A percentile compares a stretch with the other conserved stretches of the same genome.
Evolutionary conservation across 2,113 vertebrate genomes (phyloP).

Genomic region (Mustela lutreola): DNA sequence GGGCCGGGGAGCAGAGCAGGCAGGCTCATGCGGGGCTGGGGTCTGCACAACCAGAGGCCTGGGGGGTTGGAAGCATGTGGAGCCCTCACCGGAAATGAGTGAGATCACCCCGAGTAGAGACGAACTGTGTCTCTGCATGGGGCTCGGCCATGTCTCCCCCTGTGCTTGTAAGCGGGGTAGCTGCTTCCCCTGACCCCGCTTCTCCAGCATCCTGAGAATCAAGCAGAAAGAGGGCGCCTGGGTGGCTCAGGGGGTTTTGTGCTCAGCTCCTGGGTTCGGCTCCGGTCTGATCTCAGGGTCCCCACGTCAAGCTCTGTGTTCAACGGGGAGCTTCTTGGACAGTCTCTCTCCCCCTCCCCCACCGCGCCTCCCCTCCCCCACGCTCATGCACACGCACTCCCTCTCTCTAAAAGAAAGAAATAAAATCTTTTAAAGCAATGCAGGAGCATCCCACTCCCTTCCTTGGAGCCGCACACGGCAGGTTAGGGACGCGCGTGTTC

Average conservation of each 20-base stretch:
- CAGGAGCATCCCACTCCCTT: not conserved
- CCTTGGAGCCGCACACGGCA: not conserved
- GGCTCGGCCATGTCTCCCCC: not conserved
- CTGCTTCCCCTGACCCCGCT: fast-evolving
- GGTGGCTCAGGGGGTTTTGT: not conserved
- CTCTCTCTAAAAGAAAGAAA: not conserved
- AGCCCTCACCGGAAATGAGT: fast-evolving
- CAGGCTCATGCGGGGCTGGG: fast-evolving
- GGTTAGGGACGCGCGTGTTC: not conserved
- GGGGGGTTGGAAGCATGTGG: fast-evolving
- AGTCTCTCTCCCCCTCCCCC: not conserved
- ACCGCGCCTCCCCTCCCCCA: too few species aligned
- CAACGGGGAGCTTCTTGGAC: not conserved
- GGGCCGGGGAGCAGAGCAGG: not conserved
- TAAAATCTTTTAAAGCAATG: not conserved
- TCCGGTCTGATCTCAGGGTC: not conserved
- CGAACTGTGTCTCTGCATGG: fast-evolving
- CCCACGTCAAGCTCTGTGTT: not conserved
- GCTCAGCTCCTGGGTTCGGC: not conserved
- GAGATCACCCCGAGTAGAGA: too few species aligned
- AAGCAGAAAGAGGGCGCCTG: not conserved
- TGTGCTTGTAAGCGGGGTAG: fast-evolving
- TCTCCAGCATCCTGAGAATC: not conserved
- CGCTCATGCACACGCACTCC: fast-evolving
- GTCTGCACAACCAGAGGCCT: too few species aligned